A percentile compares a stretch with the other conserved stretches of the same genome.
Evolutionary conservation across 1,140 invertebrate species (phyloP).

Genomic region (Trichonephila inaurata): DNA sequence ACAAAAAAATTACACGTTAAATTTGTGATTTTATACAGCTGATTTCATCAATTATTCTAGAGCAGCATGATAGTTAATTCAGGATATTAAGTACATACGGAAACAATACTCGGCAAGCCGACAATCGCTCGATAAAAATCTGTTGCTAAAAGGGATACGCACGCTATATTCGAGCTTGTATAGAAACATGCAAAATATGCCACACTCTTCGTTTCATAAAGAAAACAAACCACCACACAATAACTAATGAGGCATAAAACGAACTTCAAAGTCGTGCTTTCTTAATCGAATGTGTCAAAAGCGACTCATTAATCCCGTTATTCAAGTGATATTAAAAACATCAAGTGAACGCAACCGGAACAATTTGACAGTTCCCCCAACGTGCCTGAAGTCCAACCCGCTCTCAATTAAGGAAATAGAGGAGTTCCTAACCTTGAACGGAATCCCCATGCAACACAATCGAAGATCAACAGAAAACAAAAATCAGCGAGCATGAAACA

Average conservation of each 20-base stretch:
- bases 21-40: too few relatives aligned
- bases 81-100: too few relatives aligned
- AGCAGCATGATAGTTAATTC: too few relatives aligned
- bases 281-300: constrained; percentile 16
- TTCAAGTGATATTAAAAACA: constrained; percentile 1
- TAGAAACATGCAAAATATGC: background rate
- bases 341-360: constrained; percentile 2
- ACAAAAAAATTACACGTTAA: too few relatives aligned
- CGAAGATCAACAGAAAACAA: background rate
- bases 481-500: background rate
- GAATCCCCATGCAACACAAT: background rate
- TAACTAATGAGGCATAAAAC: background rate
- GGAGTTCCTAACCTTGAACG: constrained; percentile 47
- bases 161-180: background rate
- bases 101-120: background rate
- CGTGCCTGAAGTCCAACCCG: background rate
- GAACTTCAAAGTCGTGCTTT: background rate
- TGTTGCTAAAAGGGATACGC: background rate
- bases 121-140: background rate
- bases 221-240: background rate
- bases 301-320: constrained; percentile 20
- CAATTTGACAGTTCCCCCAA: constrained; percentile 27
- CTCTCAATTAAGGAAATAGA: background rate
- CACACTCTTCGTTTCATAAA: background rate
- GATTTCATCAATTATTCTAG: too few relatives aligned